Percentiles rank a stretch among this genome's conserved stretches.
phyloP scores from a whole-genome alignment of 2,888 invertebrate species.

The Lucinisca nassula region DNA sequence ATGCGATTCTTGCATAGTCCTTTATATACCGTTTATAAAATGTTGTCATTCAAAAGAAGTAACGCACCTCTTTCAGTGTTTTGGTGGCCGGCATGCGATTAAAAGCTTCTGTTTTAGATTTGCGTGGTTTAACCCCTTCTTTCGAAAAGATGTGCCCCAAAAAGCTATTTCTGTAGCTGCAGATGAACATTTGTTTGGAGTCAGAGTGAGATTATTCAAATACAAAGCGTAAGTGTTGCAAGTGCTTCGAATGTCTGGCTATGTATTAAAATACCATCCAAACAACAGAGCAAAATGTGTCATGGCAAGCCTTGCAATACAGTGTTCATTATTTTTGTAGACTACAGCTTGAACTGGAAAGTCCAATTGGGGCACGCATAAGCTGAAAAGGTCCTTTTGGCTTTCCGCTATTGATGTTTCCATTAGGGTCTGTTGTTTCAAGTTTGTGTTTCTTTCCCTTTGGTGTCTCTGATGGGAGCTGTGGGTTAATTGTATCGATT shows the following conservation, averaged over 20 bases:
- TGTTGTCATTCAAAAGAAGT: constrained; percentile 48
- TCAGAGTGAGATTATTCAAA: background rate
- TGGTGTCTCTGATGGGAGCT: too few relatives aligned
- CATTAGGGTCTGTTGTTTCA: too few relatives aligned
- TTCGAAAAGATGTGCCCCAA: background rate
- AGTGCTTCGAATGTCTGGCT: background rate
- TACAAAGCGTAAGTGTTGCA: background rate
- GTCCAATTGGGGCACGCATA: background rate
- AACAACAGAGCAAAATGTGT: background rate
- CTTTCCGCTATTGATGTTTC: too few relatives aligned
- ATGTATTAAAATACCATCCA: background rate
- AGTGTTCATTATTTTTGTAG: background rate
- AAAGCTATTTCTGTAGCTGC: background rate
- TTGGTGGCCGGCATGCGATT: constrained; percentile 26
- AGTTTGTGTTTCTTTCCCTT: too few relatives aligned
- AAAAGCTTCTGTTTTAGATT: constrained; percentile 32
- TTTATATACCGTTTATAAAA: constrained; percentile 48
- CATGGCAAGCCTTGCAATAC: background rate
- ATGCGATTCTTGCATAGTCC: constrained; percentile 13
- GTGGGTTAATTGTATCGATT: too few relatives aligned
- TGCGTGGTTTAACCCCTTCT: background rate
- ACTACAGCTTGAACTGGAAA: background rate
- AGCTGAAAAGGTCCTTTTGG: background rate
- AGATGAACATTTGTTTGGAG: background rate
- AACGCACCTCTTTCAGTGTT: constrained; percentile 33